Base-by-base conservation (phyloP, 1,140 invertebrate species). In the Macrostomum lignano region DNA sequence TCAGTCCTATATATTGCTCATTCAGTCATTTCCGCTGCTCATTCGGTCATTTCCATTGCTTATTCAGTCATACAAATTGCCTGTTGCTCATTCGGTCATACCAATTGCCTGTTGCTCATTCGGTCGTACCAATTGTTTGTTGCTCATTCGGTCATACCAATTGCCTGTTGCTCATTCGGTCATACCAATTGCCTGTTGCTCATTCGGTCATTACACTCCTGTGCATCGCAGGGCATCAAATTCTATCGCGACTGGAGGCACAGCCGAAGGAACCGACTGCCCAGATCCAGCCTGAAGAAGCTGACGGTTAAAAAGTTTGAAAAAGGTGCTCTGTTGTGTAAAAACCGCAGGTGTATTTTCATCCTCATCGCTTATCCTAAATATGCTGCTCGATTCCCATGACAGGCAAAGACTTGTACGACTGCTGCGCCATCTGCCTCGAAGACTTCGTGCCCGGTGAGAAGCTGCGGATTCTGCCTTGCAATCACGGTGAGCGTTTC, bases 371-470 rank as follows among this genome's bases (percentile, higher is more conserved):
- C 9, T 24, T 24, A 24, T 9, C 23, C 9, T 24, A 9, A 9
- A 24, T 9, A 9, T 24, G 13, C 9, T 3, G 7, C 19, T 28
- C 5, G 5, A 5, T 28, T 28, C 3, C 19, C 14, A 5, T 5
- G 15, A 28, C 19, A 28, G 26, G 26, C 19, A 14, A 9, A 5
- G 32, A 33, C 11, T 14, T n/a, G 7, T 33, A 30, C 19, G 88
- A 96, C 46, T 84, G 75, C 0, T 98, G 91, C 67, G 84, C 82
- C 29, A 88, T 98, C 48, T 98, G 91, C 57, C 65, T 96, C 37
- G 88, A 96, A 43, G 84, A 96, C 60, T 98, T 86, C 59, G 65
- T 72, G 25, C 82, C 93, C 51, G 77, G 79, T 17, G 86, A 96
- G 44, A 81, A 86, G 56, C 60, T 96, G 11, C 56, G 91, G 34